Conservation (phyloP, 2,888 invertebrate species). For the Periphyllus acericola region DNA sequence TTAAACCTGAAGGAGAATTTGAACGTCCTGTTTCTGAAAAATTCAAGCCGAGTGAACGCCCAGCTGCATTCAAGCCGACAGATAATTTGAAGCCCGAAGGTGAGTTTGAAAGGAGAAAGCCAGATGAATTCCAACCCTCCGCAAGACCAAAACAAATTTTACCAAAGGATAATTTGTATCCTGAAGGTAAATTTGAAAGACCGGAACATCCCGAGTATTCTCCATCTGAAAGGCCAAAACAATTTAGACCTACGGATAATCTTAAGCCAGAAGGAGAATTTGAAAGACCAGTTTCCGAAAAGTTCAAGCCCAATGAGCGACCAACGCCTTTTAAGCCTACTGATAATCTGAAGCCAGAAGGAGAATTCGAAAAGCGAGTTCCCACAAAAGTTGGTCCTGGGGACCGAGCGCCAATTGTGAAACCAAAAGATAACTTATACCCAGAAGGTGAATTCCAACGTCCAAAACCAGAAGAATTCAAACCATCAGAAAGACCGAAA, state of each 20-base stretch:
- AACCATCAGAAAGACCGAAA: constrained; percentile 70
- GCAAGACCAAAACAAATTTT: constrained; percentile 71
- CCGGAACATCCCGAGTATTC: constrained; percentile 66
- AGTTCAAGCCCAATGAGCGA: constrained; percentile 71
- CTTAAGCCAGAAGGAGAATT: constrained; percentile 76
- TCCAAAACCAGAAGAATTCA: constrained; percentile 66
- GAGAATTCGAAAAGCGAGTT: constrained; percentile 68
- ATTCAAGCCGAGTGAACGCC: constrained; percentile 71
- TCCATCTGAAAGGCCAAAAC: constrained; percentile 66
- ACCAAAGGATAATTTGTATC: constrained; percentile 71
- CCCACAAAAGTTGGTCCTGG: too few relatives aligned
- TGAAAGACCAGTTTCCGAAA: constrained; percentile 67
- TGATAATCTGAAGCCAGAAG: constrained; percentile 68
- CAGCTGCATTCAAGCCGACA: constrained; percentile 68
- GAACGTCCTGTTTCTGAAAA: constrained; percentile 65
- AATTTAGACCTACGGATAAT: constrained; percentile 68
- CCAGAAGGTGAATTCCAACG: too few relatives aligned
- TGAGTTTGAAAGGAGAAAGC: constrained; percentile 71
- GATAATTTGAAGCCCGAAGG: constrained; percentile 72
- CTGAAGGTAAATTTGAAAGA: constrained; percentile 67
- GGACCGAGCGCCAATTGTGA: too few relatives aligned
- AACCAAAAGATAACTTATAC: too few relatives aligned
- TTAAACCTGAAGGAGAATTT: constrained; percentile 71
- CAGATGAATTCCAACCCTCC: constrained; percentile 67
- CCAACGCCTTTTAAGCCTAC: constrained; percentile 68